Percentiles rank a stretch among this genome's conserved stretches.
These are phyloP conservation scores for Physeter macrocephalus DNA, from an alignment of 2,113 vertebrate species.

Conservation along the genomic window DNA sequence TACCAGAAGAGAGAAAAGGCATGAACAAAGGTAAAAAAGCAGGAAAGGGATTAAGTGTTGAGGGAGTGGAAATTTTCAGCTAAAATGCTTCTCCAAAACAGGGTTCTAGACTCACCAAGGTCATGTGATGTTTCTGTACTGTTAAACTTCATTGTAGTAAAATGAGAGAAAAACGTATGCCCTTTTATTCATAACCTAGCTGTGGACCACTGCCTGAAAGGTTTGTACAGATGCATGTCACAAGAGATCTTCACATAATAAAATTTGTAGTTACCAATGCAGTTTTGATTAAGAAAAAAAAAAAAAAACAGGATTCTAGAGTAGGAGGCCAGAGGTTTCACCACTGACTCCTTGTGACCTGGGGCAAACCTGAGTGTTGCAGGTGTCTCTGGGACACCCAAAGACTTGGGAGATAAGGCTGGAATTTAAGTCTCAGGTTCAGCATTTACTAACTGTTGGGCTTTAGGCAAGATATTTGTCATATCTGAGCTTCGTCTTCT, in stretches of 20 bases:
- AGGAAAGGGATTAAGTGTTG: background rate
- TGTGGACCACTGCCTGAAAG: slow-evolving; percentile 89
- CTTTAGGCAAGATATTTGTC: background rate
- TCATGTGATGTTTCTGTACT: slow-evolving; percentile 94
- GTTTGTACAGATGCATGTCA: slow-evolving; percentile 89
- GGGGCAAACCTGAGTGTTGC: background rate
- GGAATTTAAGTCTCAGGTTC: background rate
- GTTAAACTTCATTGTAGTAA: slow-evolving; percentile 98
- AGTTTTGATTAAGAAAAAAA: slow-evolving; percentile 61
- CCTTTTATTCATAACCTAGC: slow-evolving; percentile 92
- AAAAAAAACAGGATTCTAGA: background rate
- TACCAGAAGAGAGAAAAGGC: background rate
- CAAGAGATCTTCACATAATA: slow-evolving; percentile 74
- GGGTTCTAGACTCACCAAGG: slow-evolving; percentile 79
- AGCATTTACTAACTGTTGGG: background rate
- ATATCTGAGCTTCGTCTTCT: background rate
- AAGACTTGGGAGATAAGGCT: background rate
- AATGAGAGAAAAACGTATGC: slow-evolving; percentile 92
- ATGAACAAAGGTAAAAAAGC: background rate
- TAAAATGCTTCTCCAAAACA: background rate
- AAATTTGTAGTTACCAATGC: slow-evolving; percentile 70
- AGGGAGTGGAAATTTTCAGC: background rate
- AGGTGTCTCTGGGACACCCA: background rate
- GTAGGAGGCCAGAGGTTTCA: background rate
- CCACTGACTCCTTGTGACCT: background rate